Evolutionary conservation across 30 jellyfish, hydroid and myxozoan species (phyloP).

Genomic region (Phacellophora camtschatica): DNA sequence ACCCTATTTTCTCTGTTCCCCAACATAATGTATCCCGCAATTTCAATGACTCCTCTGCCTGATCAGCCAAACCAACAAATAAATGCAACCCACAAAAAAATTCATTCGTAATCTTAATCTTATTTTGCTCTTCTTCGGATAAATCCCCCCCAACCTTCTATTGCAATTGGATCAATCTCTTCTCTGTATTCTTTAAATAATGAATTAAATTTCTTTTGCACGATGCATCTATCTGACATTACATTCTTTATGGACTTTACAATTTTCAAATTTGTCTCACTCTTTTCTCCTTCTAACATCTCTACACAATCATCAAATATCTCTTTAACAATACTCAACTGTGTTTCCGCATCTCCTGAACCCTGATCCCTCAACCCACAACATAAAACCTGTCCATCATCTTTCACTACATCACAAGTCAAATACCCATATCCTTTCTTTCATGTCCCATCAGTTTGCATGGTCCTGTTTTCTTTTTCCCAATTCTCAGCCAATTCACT

Average conservation of each 20-base stretch:
- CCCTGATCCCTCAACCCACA: slow-evolving; percentile 6
- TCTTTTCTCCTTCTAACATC: neutral
- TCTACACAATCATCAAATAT: neutral
- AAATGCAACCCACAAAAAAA: neutral
- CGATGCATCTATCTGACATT: neutral
- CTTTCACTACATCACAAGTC: slow-evolving; percentile 18
- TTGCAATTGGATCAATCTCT: no score
- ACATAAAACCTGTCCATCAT: slow-evolving; percentile 12
- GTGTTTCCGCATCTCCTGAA: slow-evolving; percentile 49
- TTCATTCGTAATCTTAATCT: neutral
- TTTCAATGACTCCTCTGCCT: no score
- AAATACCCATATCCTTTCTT: slow-evolving; percentile 1
- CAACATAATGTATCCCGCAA: neutral
- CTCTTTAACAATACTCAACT: slow-evolving; percentile 1
- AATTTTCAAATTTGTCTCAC: neutral
- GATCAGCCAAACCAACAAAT: neutral
- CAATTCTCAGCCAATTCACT: neutral
- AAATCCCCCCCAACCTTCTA: neutral
- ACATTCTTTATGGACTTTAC: neutral
- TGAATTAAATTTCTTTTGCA: neutral
- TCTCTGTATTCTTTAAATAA: neutral
- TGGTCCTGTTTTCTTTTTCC: neutral
- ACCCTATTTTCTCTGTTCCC: neutral
- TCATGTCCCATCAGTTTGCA: slow-evolving; percentile 47
- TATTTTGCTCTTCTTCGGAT: neutral